A percentile compares a stretch with the other conserved stretches of the same genome.
Conservation (phyloP, 2,888 invertebrate species). For the Epirrhoe tristata region DNA sequence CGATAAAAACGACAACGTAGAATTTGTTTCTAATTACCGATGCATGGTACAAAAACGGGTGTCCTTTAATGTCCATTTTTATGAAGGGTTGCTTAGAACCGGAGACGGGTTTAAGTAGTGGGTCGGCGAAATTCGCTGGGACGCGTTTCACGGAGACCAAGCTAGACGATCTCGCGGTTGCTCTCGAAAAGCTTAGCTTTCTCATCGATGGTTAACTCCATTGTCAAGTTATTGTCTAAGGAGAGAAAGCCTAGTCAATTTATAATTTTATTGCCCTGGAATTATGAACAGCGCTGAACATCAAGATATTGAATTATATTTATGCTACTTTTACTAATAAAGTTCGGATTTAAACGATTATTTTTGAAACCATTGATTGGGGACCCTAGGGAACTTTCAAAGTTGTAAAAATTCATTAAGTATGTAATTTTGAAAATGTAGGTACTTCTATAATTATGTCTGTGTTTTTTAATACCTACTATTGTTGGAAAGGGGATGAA, state of each 20-base stretch:
- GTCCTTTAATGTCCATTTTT: conserved; percentile 37
- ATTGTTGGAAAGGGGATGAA: too few species aligned
- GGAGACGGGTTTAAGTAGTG: conserved; percentile 56
- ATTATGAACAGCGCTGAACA: background rate
- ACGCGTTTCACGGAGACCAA: conserved; percentile 53
- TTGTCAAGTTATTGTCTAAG: conserved; percentile 59
- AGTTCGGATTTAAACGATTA: too few species aligned
- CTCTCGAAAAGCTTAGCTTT: conserved; percentile 64
- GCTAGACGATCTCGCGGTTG: conserved; percentile 52
- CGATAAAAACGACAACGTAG: conserved; percentile 19
- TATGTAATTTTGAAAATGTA: too few species aligned
- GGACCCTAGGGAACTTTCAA: too few species aligned
- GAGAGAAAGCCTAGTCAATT: conserved; percentile 50
- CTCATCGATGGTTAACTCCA: conserved; percentile 61
- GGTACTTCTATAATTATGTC: too few species aligned
- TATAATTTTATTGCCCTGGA: conserved; percentile 16
- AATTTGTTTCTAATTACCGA: conserved; percentile 27
- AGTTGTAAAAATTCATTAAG: too few species aligned
- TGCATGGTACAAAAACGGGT: conserved; percentile 27
- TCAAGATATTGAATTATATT: background rate
- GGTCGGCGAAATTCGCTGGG: conserved; percentile 69
- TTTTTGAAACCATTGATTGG: too few species aligned
- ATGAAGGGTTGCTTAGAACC: conserved; percentile 53
- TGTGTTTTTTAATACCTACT: too few species aligned
- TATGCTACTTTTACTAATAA: background rate